Evolutionary conservation across 2,888 invertebrate species (phyloP), one percentile per base, ranked within the genome.

Genomic region (Neoascia interrupta): DNA sequence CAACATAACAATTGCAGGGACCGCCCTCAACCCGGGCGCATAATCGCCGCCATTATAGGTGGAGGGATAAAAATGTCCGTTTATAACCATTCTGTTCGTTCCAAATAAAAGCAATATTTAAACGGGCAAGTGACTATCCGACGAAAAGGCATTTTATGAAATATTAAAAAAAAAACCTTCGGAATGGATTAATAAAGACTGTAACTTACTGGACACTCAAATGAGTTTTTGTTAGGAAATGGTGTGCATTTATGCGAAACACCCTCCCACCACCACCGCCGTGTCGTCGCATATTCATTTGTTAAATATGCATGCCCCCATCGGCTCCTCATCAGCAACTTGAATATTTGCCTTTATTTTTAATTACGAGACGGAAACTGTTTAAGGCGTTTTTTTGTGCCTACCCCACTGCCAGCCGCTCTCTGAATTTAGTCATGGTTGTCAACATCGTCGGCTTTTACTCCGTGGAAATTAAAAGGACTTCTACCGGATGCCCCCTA

Each of bases 1-100:
- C 76, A 76, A 76, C 76, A 76, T 60, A 76, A 60, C 64, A 64
- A 70, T 76, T 45, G 56, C 69, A 37, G 16, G 36, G 43, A 66
- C 61, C 56, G n/a, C n/a, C n/a, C 51, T 56, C 26, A 28, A 56
- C 41, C 58, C 69, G 45, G n/a, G 19, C 63, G 37, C 75, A 43
- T 75, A 69, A 75, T 70, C 58, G 45, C 47, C 15, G 45, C 11
- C 39, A 47, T 47, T 28, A 76, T 72, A 53, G 45, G 45, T 43
- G 23, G 31, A 51, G 28, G 63, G 31, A 51, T 45, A 49, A 63
- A 63, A 70, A 64, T 39, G 47, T 26, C 19, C 26, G 15, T 26
- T 51, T n/a, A 23, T 5, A 23, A 8, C 16, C n/a, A n/a, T 15
- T 16, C 13, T 23, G 6, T 3, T 19, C 28, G 19, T 45, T 10